These are phyloP conservation scores for Amphiprion ocellaris DNA, from an alignment of 2,113 vertebrate species.

Conservation along the genomic window DNA sequence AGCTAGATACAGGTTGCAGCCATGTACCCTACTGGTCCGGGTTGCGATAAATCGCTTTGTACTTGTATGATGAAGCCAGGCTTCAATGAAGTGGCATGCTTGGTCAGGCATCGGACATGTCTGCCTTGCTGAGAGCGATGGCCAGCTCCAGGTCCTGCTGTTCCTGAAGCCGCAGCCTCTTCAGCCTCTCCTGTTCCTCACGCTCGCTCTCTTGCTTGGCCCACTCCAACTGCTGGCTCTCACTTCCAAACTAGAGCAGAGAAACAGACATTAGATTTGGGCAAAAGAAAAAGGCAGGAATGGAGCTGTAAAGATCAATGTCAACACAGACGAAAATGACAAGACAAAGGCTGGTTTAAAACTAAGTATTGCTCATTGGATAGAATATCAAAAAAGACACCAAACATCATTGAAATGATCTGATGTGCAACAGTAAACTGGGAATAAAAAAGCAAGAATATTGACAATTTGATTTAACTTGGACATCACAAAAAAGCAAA, in stretches of 20 bases:
- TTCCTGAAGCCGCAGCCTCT: slow-evolving; percentile 90
- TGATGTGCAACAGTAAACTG: neutral
- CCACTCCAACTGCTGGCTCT: slow-evolving; percentile 96
- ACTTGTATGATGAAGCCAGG: slow-evolving; percentile 53
- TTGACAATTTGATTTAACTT: slow-evolving; percentile 14
- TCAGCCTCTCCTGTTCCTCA: slow-evolving; percentile 91
- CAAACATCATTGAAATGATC: slow-evolving; percentile 20
- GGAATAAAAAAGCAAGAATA: slow-evolving; percentile 24
- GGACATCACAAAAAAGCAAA: slow-evolving; percentile 4
- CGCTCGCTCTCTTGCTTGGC: slow-evolving; percentile 93
- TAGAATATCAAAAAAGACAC: slow-evolving; percentile 4
- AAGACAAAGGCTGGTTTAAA: slow-evolving; percentile 2
- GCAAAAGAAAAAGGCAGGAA: neutral
- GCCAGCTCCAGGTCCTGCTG: slow-evolving; percentile 95
- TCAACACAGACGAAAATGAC: slow-evolving; percentile 8
- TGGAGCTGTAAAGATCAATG: neutral
- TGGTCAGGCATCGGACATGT: slow-evolving; percentile 88
- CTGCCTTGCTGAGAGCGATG: slow-evolving; percentile 94
- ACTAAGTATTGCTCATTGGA: slow-evolving; percentile 15
- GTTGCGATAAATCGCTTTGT: slow-evolving; percentile 56
- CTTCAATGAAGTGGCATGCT: slow-evolving; percentile 50
- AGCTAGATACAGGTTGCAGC: slow-evolving; percentile 43
- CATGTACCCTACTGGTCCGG: slow-evolving; percentile 13
- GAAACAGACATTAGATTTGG: slow-evolving; percentile 33
- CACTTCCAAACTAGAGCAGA: slow-evolving; percentile 91